Evolutionary conservation across 2,797 vertebrate genomes (phyloP).

Genomic region (Protonibea diacanthus): DNA sequence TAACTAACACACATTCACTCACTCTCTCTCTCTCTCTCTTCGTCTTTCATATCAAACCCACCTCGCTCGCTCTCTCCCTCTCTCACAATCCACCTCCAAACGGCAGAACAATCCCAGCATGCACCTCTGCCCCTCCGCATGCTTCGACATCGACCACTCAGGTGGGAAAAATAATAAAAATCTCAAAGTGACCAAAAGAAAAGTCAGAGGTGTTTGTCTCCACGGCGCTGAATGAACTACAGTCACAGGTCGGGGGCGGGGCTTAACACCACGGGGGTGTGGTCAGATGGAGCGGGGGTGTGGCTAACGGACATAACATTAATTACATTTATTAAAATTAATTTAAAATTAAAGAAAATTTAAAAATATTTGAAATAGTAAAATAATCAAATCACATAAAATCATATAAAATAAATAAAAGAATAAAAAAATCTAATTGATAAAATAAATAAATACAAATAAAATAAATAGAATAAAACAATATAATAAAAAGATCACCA

Average conservation of each 20-base stretch:
- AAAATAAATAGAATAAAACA: background rate
- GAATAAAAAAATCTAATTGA: background rate
- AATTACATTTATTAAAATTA: background rate
- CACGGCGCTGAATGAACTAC: background rate
- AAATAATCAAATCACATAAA: background rate
- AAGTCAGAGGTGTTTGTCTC: background rate
- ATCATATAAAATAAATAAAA: background rate
- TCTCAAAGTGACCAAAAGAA: background rate
- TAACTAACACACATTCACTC: constrained; percentile 40
- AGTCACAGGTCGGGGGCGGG: constrained; percentile 30
- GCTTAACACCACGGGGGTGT: background rate
- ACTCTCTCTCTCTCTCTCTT: constrained; percentile 3
- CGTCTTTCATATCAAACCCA: constrained; percentile 51
- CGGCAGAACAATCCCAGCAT: constrained; percentile 71
- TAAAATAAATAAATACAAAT: too few species aligned
- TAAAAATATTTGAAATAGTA: too few species aligned
- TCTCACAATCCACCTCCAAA: constrained; percentile 61
- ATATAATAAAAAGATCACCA: background rate
- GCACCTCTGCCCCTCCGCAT: constrained; percentile 69
- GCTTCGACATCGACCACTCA: constrained; percentile 32
- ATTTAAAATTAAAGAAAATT: background rate
- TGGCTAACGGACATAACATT: background rate
- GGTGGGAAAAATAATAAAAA: too few species aligned
- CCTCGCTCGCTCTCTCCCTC: constrained; percentile 63
- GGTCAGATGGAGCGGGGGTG: background rate